Evolutionary conservation across 2,113 vertebrate species (phyloP).

Genomic region (Pygoscelis antarcticus): DNA sequence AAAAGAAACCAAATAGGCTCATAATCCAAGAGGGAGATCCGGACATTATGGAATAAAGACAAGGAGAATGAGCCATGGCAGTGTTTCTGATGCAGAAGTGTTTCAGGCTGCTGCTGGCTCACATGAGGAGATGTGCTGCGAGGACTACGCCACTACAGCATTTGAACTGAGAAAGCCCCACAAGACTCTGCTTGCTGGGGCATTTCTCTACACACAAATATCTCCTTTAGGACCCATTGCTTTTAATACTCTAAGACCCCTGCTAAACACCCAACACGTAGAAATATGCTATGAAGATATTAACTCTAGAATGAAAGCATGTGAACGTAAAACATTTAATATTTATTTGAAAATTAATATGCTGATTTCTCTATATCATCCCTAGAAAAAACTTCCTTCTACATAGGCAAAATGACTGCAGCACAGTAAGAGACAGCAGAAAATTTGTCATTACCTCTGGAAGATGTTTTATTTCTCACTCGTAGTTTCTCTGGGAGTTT

Average conservation of each 20-base stretch:
- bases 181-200: background rate
- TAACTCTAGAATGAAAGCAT: background rate
- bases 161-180: background rate
- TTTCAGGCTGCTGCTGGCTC: background rate
- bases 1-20: background rate
- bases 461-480: constrained; percentile 73
- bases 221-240: background rate
- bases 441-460: constrained; percentile 69
- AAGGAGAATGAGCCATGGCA: background rate
- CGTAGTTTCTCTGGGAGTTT: constrained; percentile 79
- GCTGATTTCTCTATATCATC: background rate
- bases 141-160: background rate
- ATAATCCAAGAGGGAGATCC: background rate
- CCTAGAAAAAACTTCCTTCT: background rate
- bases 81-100: background rate
- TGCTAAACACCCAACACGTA: background rate
- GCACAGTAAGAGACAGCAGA: background rate
- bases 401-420: background rate
- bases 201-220: background rate
- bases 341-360: background rate
- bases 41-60: background rate
- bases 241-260: background rate
- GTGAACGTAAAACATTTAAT: background rate
- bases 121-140: background rate
- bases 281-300: background rate